Base-by-base conservation (phyloP, 2,113 vertebrate species). In the Hemibates koningsi region DNA sequence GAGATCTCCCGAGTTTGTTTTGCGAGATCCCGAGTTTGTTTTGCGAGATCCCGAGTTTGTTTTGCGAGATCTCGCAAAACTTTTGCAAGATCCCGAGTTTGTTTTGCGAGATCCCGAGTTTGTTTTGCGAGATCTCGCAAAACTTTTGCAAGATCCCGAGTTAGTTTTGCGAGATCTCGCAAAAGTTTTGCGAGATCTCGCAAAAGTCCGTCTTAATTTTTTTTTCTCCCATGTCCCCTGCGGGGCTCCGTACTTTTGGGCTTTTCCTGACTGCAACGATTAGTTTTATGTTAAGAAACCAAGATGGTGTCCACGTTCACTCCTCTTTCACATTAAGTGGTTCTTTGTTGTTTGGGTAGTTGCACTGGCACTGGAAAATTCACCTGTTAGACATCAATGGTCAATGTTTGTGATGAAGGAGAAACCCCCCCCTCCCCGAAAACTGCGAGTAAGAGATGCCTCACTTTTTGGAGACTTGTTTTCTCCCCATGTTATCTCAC, bases 351-450 rank as follows among this genome's bases (percentile, higher is more conserved):
- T 38, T 66, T 38, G 19, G 61, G 34, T 66, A 38, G 19, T 66
- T 66, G 34, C 34, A 38, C 2, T 13, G 17, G 32, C 34, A 66
- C 17, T 5, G 61, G 34, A 66, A 66, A 66, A 38, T 66, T 38
- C 61, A 38, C 4, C 34, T 21, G 61, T 5, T 36, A 63, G 10
- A 36, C 59, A 63, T 63, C 17, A 36, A n/a, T n/a, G 32, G 61
- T 36, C 61, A n/a, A 66, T 63, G 32, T 66, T 3, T 66, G 32
- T 19, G 59, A 63, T 34, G 16, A 59, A 2, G 16, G 29, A 9
- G 29, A 61, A 59, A 54, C 0, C n/a, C 21, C 6, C 53, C 24
- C 0, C n/a, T 11, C 6, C 53, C 56, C 2, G 1, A 63, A 34
- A 36, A 12, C 32, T n/a, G 29, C 1, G 1, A 63, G 59, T 19